Base-by-base conservation (phyloP, 2,888 invertebrate species). In the Choristoneura rosaceana region DNA sequence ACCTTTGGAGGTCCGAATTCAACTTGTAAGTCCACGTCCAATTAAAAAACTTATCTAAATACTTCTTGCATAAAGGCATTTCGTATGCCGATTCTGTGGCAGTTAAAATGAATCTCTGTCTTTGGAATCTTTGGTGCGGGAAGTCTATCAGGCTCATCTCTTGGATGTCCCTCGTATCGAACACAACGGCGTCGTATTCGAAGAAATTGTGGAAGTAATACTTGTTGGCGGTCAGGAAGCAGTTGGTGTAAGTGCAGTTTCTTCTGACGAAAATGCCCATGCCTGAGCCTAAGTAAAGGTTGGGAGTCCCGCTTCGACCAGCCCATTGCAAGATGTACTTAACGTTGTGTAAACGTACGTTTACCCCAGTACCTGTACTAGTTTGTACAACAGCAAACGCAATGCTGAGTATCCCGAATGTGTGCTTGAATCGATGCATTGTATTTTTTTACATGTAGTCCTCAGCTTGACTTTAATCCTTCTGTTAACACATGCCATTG, bases 1-100 rank as follows among this genome's bases (percentile, higher is more conserved):
- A 15, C 14, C 64, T 12, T n/a, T 34, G 64, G 7, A 65, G 15
- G n/a, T 68, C 76, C 4, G 76, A 76, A 58, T 76, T 73, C 14
- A 75, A 17, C 41, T 61, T 65, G 55, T 78, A 78, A 1, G 76
- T 78, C 78, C 76, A 76, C 2, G 78, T 78, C 76, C 76, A 77
- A 50, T 65, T 65, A 15, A 65, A 65, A 4, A 12, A 65, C 14
- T 38, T 50, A 8, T 17, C 15, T 52, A 50, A 65, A 17, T 52
- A 38, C 12, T 15, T 52, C 9, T 38, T 34, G 52, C 64, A 65
- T 33, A 65, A 15, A 15, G 64, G 52, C 12, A 14, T 7, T n/a
- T 9, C 33, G 12, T 17, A 4, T 4, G 64, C 33, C 3, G 64
- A 38, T 15, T 65, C 64, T 3, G 64, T 65, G 15, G 64, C 64